These are phyloP conservation scores for Sminthurinus signatus DNA, from an alignment of 1,140 invertebrate genomes.

Conservation along the genomic window DNA sequence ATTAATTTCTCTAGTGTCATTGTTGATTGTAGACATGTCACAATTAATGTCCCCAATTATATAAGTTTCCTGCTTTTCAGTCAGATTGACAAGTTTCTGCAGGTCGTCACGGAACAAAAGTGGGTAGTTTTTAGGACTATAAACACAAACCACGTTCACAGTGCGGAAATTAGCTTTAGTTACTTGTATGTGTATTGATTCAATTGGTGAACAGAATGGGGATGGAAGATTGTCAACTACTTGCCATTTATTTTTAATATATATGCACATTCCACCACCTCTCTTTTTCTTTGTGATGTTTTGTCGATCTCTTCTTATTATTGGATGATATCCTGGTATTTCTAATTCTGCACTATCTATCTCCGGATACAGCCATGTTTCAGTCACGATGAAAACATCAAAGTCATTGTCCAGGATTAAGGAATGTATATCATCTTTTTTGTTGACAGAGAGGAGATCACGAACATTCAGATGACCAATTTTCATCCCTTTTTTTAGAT, in stretches of 20 bases:
- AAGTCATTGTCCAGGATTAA: too few species aligned
- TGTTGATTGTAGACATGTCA: neutral
- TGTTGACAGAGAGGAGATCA: too few species aligned
- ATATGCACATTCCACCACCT: neutral
- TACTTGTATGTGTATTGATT: neutral
- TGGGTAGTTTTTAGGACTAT: neutral
- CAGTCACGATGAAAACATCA: too few species aligned
- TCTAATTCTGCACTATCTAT: neutral
- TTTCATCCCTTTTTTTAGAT: too few species aligned
- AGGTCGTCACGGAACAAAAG: neutral
- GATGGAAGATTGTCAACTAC: neutral
- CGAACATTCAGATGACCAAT: too few species aligned
- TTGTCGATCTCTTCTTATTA: neutral
- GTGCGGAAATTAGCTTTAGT: neutral
- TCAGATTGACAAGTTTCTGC: neutral
- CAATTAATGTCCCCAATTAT: slow-evolving; percentile 3
- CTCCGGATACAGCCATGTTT: too few species aligned
- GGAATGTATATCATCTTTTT: too few species aligned
- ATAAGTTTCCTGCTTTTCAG: neutral
- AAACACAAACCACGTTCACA: neutral
- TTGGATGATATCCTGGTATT: neutral
- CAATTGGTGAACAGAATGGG: neutral
- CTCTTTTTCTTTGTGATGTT: neutral
- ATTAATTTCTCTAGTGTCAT: neutral
- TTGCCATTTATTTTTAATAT: slow-evolving; percentile 4